These are phyloP conservation scores for Lucilia sericata DNA, from an alignment of 1,140 invertebrate genomes.

Conservation along the genomic window DNA sequence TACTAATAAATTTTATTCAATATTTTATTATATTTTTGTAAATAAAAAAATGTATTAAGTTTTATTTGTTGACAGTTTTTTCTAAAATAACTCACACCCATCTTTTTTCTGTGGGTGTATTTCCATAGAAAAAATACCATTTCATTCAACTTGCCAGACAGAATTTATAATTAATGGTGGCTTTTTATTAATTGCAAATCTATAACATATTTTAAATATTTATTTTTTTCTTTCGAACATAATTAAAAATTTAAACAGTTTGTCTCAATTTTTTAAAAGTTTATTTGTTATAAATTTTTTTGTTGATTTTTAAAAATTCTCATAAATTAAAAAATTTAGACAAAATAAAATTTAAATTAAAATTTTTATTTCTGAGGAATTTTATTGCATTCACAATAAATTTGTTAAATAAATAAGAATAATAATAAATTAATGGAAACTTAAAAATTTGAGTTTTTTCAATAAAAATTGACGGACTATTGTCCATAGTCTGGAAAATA, in stretches of 20 bases:
- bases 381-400: neutral
- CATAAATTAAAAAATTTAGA: neutral
- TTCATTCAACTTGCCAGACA: neutral
- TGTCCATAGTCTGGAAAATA: no score
- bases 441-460: no score
- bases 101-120: neutral
- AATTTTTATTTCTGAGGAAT: neutral
- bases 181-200: slow-evolving; percentile 3
- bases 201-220: slow-evolving; percentile 14
- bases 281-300: neutral
- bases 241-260: slow-evolving; percentile 11
- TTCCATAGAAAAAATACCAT: neutral
- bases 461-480: no score
- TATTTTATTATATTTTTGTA: neutral
- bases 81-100: neutral
- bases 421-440: no score
- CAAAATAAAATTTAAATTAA: neutral
- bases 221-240: neutral
- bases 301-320: neutral
- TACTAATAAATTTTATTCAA: no score
- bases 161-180: slow-evolving; percentile 1
- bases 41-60: neutral
- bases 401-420: no score
- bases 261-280: neutral
- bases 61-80: neutral